Base-by-base conservation (phyloP, 2,113 vertebrate species). In the Fulica atra region DNA sequence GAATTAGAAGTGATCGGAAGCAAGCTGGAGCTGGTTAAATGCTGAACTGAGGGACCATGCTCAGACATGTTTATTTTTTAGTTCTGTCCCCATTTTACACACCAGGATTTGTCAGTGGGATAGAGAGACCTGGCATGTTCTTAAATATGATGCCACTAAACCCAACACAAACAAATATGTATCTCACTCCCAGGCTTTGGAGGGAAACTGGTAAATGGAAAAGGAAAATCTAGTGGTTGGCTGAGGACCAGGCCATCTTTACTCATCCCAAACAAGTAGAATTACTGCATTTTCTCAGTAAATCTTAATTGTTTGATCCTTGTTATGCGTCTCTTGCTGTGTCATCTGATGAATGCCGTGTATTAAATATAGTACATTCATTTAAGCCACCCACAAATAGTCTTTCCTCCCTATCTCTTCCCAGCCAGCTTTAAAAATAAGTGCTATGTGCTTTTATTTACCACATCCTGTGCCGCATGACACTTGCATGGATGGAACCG, bases 361-460 rank as follows among this genome's bases (percentile, higher is more conserved):
- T 77, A 86, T 92, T 92, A 89, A 90, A 90, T 94, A 73, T 81
- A 88, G 72, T 48, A 36, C 29, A 17, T 95, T 78, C 64, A 60
- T 88, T 88, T 77, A 50, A 96, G 10, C 35, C 51, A 51, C 82
- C 74, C 85, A 70, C 84, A 92, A 84, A 57, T 76, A 81, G 80
- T 73, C 89, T 89, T 96, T 94, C 79, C 81, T 95, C 81, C 40
- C 31, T 86, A 63, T 92, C 76, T 96, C 33, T 1, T 81, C 74
- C 70, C 71, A 83, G 71, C 64, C 92, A 93, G 79, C 74, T 95
- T 95, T 93, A 92, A 94, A 94, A 93, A 88, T 89, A 89, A 94
- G 63, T 24, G 64, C 51, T 81, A 0, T 84, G 68, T 91, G 88
- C 81, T 90, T 93, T 93, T 92, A 68, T 95, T 94, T 92, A 72